phyloP scores from a whole-genome alignment of 2,888 invertebrate species.

The Drosophila robusta region DNA sequence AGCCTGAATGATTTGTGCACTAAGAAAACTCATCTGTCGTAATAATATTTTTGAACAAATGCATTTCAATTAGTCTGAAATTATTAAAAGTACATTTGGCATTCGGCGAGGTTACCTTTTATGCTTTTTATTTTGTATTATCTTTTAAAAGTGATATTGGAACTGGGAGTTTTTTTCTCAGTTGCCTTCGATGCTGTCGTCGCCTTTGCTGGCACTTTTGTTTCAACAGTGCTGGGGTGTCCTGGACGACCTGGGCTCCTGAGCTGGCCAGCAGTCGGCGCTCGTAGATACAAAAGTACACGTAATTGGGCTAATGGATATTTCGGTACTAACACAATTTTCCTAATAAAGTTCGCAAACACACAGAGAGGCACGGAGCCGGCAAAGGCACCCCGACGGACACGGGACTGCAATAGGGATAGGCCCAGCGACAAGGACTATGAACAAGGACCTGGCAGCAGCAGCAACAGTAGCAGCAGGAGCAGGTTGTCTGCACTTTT shows the following conservation, averaged over 20 bases:
- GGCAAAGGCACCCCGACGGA: conserved; percentile 18
- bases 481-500: conserved; percentile 69
- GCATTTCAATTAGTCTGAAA: not conserved
- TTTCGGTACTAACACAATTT: conserved; percentile 80
- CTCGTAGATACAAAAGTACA: conserved; percentile 71
- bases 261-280: conserved; percentile 17
- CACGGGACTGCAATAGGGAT: conserved; percentile 2
- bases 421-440: conserved; percentile 16
- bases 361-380: conserved; percentile 38
- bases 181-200: conserved; percentile 32
- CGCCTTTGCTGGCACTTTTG: conserved; percentile 61
- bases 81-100: not conserved
- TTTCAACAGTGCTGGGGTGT: conserved; percentile 44
- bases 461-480: conserved; percentile 37
- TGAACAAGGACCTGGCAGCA: conserved; percentile 37
- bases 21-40: no score
- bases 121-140: conserved; percentile 2
- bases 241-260: conserved; percentile 6
- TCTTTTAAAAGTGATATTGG: conserved; percentile 7
- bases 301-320: conserved; percentile 80
- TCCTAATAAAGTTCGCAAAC: conserved; percentile 79
- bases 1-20: no score
- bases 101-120: not conserved
- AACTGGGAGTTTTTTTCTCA: conserved; percentile 9
- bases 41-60: no score